phyloP scores from a whole-genome alignment of 2,888 invertebrate genomes.

The Noctua janthina region DNA sequence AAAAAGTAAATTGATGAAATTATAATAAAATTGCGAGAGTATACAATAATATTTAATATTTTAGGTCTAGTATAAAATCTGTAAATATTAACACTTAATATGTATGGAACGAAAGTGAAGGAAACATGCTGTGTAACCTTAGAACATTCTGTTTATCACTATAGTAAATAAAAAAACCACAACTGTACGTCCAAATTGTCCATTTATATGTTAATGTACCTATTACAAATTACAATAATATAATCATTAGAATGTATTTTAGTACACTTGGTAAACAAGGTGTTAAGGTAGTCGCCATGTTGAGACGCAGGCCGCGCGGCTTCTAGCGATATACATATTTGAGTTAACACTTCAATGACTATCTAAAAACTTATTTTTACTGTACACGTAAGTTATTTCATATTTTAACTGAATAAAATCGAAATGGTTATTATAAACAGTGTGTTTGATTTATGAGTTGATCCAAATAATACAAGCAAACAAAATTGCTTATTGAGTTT shows the following conservation, averaged over 20 bases:
- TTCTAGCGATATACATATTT: constrained; percentile 79
- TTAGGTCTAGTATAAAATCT: constrained; percentile 72
- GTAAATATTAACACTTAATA: constrained; percentile 78
- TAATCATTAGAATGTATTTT: constrained; percentile 88
- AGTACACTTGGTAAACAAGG: constrained; percentile 84
- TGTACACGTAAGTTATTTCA: constrained; percentile 90
- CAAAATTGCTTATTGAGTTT: background rate
- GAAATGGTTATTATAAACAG: constrained; percentile 87
- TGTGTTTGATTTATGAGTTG: constrained; percentile 71
- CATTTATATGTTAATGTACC: constrained; percentile 90
- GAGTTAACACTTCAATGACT: constrained; percentile 84
- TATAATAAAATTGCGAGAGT: constrained; percentile 68
- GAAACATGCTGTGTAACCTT: constrained; percentile 75
- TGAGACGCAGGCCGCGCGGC: constrained; percentile 77
- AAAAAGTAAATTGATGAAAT: constrained; percentile 60
- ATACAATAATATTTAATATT: constrained; percentile 74
- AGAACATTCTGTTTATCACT: constrained; percentile 82
- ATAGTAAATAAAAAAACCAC: constrained; percentile 82
- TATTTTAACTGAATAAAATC: constrained; percentile 90
- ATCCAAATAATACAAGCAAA: background rate
- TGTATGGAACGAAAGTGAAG: constrained; percentile 87
- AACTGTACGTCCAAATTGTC: constrained; percentile 91
- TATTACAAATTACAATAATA: constrained; percentile 90
- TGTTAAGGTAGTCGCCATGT: constrained; percentile 80
- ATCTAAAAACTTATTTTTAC: constrained; percentile 90